These are phyloP conservation scores for Peromyscus aztecus DNA, from an alignment of 2,797 vertebrate genomes.

Conservation along the genomic window DNA sequence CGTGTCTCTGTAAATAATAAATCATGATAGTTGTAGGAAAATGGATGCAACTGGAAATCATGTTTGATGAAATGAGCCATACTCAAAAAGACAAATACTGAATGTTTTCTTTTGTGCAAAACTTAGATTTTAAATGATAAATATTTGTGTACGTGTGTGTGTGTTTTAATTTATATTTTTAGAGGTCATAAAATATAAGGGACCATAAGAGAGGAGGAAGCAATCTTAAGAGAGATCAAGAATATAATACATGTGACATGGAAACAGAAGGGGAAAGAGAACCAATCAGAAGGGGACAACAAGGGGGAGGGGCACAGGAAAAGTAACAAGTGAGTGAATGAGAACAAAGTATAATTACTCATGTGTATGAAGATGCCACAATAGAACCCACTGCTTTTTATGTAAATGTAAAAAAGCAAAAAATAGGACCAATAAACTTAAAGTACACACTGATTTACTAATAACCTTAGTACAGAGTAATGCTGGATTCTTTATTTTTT, in stretches of 20 bases:
- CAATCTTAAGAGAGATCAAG: not conserved
- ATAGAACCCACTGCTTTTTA: not conserved
- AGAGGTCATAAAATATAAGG: not conserved
- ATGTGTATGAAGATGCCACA: not conserved
- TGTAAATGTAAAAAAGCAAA: not conserved
- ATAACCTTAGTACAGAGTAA: not conserved
- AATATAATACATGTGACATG: not conserved
- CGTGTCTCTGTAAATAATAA: not conserved
- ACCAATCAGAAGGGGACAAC: not conserved
- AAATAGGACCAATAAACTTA: not conserved
- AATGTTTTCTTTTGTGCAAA: not conserved
- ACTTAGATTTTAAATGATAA: not conserved
- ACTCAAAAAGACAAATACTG: not conserved
- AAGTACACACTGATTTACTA: not conserved
- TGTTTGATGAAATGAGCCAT: not conserved
- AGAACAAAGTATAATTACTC: not conserved
- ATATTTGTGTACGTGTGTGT: not conserved
- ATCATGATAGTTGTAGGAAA: not conserved
- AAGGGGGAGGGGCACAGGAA: not conserved
- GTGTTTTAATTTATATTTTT: not conserved
- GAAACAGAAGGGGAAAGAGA: not conserved
- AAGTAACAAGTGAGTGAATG: not conserved
- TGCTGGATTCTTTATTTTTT: not conserved
- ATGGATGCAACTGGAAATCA: not conserved
- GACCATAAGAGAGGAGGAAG: not conserved